These are phyloP conservation scores for rabbit (Oryctolagus cuniculus) DNA, from an alignment of 2,113 vertebrate species.

Conservation along the genomic window mOryCun1.1 NC_091434.1:87497501-87498000, in stretches of 20 bases:
- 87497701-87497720: neutral
- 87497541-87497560: neutral
- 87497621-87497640: neutral
- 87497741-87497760: neutral
- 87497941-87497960: slow-evolving; percentile 29
- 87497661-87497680: neutral
- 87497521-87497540: neutral
- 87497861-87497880: neutral
- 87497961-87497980: neutral
- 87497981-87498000: neutral
- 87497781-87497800: neutral
- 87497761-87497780: neutral
- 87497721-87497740: neutral
- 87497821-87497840: neutral
- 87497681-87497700: neutral
- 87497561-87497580: slow-evolving; percentile 6
- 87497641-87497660: neutral
- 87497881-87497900: neutral
- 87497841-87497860: neutral
- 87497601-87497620: neutral
- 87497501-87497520: neutral
- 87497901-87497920: neutral
- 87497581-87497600: neutral
- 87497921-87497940: neutral
- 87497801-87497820: neutral